Conservation (phyloP, 2,113 vertebrate species). For the Cardinalis cardinalis region DNA sequence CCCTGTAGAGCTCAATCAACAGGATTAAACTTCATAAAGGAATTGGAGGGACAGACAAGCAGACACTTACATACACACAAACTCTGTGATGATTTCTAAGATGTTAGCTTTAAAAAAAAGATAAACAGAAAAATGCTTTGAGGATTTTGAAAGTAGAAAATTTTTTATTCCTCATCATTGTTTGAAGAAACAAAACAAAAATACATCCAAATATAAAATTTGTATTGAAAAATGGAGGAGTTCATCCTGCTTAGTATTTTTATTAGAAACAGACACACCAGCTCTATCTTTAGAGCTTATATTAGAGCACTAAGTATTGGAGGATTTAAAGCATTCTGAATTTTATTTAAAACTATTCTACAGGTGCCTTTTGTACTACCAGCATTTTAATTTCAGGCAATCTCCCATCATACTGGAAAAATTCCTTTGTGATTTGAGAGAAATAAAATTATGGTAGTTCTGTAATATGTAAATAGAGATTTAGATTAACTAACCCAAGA, state of each 20-base stretch:
- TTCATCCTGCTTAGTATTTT: background rate
- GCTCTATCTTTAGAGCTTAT: background rate
- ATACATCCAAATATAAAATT: background rate
- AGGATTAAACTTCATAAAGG: background rate
- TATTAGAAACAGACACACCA: background rate
- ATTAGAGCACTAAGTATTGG: background rate
- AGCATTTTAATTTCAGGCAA: background rate
- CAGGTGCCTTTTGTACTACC: background rate
- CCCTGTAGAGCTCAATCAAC: background rate
- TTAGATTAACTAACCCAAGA: slow-evolving; percentile 1
- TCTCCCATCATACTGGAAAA: background rate
- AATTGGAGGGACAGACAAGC: background rate
- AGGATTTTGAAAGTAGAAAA: background rate
- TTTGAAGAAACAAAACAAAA: background rate
- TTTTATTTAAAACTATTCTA: background rate
- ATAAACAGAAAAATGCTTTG: background rate
- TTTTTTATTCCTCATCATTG: background rate
- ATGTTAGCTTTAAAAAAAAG: background rate
- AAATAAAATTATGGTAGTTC: background rate
- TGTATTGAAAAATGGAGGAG: accelerated
- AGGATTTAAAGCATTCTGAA: background rate
- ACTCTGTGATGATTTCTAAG: background rate
- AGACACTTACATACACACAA: background rate
- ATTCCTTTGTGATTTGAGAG: background rate
- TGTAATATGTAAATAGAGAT: background rate